A percentile compares a stretch with the other conserved stretches of the same genome.
Evolutionary conservation across 1,140 invertebrate genomes (phyloP).

Genomic region (Ips nitidus): DNA sequence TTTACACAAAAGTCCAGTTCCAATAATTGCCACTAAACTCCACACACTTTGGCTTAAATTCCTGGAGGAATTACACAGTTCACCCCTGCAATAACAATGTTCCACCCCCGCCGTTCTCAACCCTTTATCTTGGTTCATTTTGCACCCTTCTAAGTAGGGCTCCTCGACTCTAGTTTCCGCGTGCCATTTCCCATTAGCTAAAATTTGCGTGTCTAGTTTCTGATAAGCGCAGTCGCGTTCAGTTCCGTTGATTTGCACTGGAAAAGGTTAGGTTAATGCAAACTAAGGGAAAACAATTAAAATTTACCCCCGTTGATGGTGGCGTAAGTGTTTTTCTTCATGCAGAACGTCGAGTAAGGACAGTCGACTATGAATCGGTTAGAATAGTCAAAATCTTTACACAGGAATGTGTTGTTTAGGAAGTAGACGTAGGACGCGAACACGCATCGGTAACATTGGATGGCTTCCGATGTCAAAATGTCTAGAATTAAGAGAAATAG

Average conservation of each 20-base stretch:
- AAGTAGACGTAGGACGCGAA: slow-evolving; percentile 58
- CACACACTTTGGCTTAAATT: neutral
- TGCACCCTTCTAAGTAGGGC: slow-evolving; percentile 69
- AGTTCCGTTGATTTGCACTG: slow-evolving; percentile 63
- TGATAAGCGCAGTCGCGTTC: slow-evolving; percentile 73
- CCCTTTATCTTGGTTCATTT: slow-evolving; percentile 61
- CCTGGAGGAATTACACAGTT: slow-evolving; percentile 52
- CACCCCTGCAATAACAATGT: slow-evolving; percentile 57
- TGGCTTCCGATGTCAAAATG: slow-evolving; percentile 33
- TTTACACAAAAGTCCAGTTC: too few species aligned
- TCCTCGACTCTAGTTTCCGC: slow-evolving; percentile 62
- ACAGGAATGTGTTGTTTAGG: slow-evolving; percentile 60
- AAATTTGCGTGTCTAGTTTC: slow-evolving; percentile 62
- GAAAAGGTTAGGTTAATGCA: neutral
- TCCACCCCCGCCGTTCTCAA: slow-evolving; percentile 56
- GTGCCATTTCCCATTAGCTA: slow-evolving; percentile 62
- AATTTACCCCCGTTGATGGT: slow-evolving; percentile 39
- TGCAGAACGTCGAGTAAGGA: slow-evolving; percentile 77
- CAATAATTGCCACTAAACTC: too few species aligned
- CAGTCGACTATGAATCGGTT: slow-evolving; percentile 69
- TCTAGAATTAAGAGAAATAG: slow-evolving; percentile 36
- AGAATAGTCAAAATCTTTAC: slow-evolving; percentile 71
- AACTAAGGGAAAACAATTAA: neutral
- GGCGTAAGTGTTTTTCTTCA: slow-evolving; percentile 62
- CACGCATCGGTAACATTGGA: slow-evolving; percentile 69